Evolutionary conservation across 1,140 invertebrate species (phyloP).

Genomic region (Berghia stephanieae): DNA sequence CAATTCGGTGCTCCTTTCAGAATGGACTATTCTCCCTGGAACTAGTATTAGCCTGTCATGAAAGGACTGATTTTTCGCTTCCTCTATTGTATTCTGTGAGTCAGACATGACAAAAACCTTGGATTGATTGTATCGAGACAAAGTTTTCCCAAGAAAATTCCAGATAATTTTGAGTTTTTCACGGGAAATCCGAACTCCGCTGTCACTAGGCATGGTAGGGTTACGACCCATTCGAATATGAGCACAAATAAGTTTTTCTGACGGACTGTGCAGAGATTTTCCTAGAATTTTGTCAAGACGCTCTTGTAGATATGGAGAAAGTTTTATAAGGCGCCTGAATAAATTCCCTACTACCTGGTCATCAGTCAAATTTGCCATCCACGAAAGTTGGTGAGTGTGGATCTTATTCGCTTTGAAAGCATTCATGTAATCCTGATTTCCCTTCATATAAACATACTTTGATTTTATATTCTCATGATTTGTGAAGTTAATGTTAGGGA

Average conservation of each 20-base stretch:
- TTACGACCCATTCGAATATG: conserved; percentile 34
- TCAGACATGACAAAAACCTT: conserved; percentile 37
- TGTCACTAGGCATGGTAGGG: conserved; percentile 31
- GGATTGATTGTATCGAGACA: background rate
- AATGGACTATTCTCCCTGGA: conserved; percentile 31
- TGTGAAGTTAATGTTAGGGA: too few species aligned
- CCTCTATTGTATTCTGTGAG: conserved; percentile 22
- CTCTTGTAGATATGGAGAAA: background rate
- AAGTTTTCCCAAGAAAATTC: conserved; percentile 21
- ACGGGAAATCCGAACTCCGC: conserved; percentile 3
- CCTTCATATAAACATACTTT: too few species aligned
- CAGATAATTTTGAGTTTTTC: background rate
- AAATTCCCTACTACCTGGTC: background rate
- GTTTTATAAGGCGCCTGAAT: background rate
- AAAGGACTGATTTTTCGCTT: conserved; percentile 24
- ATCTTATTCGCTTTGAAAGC: background rate
- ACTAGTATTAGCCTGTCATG: background rate
- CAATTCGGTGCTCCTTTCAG: background rate
- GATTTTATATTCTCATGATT: too few species aligned
- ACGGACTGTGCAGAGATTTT: background rate
- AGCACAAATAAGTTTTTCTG: conserved; percentile 23
- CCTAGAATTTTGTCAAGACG: background rate
- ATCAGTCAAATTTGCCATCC: background rate
- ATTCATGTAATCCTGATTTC: too few species aligned
- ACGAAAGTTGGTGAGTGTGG: background rate